phyloP scores from a whole-genome alignment of 2,888 invertebrate species.

The Reticulitermes lucifugus region DNA sequence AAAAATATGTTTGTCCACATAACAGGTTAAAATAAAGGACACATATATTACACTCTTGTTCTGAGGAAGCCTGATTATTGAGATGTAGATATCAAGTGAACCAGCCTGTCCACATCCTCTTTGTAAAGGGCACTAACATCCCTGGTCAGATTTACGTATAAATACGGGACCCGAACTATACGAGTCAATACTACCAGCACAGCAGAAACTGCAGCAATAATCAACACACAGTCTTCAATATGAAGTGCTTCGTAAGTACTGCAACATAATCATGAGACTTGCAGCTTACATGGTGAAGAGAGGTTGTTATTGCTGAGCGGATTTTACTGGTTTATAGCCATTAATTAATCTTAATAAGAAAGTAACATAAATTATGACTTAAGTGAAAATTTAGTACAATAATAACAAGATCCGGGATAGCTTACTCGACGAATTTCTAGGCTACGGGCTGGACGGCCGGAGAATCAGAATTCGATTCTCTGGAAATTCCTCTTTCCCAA shows the following conservation, averaged over 20 bases:
- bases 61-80: neutral
- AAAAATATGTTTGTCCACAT: neutral
- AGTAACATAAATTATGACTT: too few species aligned
- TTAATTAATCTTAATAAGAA: too few species aligned
- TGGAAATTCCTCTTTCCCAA: too few species aligned
- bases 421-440: too few species aligned
- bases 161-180: conserved; percentile 3
- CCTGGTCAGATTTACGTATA: neutral
- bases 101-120: neutral
- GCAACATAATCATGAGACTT: too few species aligned
- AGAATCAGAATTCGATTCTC: too few species aligned
- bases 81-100: conserved; percentile 2
- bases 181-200: neutral
- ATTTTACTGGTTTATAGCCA: too few species aligned
- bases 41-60: neutral
- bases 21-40: neutral
- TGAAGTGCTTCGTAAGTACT: neutral
- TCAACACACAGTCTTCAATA: neutral
- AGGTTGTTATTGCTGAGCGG: too few species aligned
- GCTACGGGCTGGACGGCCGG: too few species aligned
- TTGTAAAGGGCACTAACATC: neutral
- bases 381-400: too few species aligned
- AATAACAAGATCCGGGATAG: too few species aligned
- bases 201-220: neutral
- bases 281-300: too few species aligned